Evolutionary conservation across 2,113 vertebrate genomes (phyloP).

Genomic region (Taurulus bubalis): DNA sequence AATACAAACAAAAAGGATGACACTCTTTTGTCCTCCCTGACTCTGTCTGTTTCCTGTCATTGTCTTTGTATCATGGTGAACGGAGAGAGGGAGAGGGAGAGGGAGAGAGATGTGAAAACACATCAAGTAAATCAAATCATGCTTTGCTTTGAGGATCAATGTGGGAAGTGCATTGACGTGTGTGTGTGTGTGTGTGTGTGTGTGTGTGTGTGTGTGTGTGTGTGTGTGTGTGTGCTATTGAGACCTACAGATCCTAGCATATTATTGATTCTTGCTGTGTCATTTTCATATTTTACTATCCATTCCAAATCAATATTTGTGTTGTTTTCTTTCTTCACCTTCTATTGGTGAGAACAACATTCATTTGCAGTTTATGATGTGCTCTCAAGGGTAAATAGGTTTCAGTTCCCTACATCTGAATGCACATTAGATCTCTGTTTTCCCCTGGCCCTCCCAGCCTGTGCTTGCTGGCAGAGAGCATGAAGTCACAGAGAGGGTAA

Average conservation of each 20-base stretch:
- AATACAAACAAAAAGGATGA: slow-evolving; percentile 42
- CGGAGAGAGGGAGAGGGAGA: background rate
- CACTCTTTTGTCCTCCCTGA: slow-evolving; percentile 34
- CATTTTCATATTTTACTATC: background rate
- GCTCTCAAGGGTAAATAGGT: slow-evolving; percentile 20
- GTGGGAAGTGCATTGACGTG: slow-evolving; percentile 15
- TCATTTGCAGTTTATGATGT: slow-evolving; percentile 15
- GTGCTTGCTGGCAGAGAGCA: slow-evolving; percentile 50
- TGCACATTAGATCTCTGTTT: slow-evolving; percentile 41
- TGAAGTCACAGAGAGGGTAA: slow-evolving; percentile 74
- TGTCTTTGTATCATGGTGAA: slow-evolving; percentile 37
- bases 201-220: slow-evolving; percentile 9
- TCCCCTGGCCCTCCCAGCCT: slow-evolving; percentile 27
- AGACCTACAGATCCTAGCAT: background rate
- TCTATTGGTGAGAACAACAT: slow-evolving; percentile 5
- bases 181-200: slow-evolving; percentile 11
- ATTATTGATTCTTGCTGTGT: slow-evolving; percentile 20
- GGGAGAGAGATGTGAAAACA: slow-evolving; percentile 29
- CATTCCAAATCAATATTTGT: slow-evolving; percentile 9
- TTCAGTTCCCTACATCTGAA: slow-evolving; percentile 46
- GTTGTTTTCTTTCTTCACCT: background rate
- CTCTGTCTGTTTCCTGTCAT: slow-evolving; percentile 38
- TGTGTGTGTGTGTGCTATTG: no score
- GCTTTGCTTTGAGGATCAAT: slow-evolving; percentile 12
- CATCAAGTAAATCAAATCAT: slow-evolving; percentile 53